Evolutionary conservation across 2,888 invertebrate species (phyloP), one percentile per base, ranked within the genome.

Genomic region (Nasonovia ribisnigri): DNA sequence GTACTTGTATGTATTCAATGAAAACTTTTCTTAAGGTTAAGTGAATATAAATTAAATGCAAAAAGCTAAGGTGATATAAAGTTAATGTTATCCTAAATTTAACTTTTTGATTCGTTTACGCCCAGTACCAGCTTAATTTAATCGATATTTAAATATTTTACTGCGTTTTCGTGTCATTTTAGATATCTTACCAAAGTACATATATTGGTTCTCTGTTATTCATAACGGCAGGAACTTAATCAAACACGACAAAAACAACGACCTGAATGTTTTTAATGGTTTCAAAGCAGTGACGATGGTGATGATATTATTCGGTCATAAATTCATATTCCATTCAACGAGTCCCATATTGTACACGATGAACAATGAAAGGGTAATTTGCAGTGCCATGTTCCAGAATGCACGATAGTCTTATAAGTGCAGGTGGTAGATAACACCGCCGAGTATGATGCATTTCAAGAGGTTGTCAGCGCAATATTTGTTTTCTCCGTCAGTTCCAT

Each of bases 191-290:
- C 67, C 67, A 36, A 48, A 77, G 1, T 46, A 24, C 8, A 48
- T 77, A 4, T 77, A 20, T 77, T 90, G 86, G 86, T 92, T 92
- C 16, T 92, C 92, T 3, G 26, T 92, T 24, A 60, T 92, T 24
- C 54, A 60, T 24, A 92, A 92, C 26, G 92, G 86, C 11, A 86
- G n/a, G 26, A 60, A 26, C 8, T 57, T 92, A 48, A 57, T 87
- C n/a, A 57, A 84, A 60, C 36, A 92, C n/a, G 36, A 92, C 26
- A 92, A 87, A 92, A 87, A 92, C 46, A 92, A 87, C 46, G 60
- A 87, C 0, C n/a, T 92, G 16, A 87, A 87, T 24, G 29, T 86
- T 46, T 87, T 87, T 57, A 92, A 92, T 43, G 92, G 92, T 57
- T 13, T 86, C 5, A 92, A 92, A 87, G 6, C 16, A 13, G 0